Evolutionary conservation across 2,888 invertebrate species (phyloP), one percentile per base, ranked within the genome.

Genomic region (Drosophila silvestris): DNA sequence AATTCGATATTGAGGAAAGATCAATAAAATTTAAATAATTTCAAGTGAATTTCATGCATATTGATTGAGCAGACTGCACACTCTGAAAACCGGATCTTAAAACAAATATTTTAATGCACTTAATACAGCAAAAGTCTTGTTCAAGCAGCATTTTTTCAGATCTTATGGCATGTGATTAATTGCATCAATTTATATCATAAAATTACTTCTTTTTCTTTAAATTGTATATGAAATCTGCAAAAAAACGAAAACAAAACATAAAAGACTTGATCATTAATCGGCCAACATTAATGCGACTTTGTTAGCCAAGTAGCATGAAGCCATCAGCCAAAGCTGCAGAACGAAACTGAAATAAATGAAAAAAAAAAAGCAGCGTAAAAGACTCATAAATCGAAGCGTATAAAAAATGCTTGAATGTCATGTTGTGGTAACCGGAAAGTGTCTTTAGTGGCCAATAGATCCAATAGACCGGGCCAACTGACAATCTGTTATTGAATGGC

Each of bases 341-440:
- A 73, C 81, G 69, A 76, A 81, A 56, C 67, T 51, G 44, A 67
- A 67, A 72, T 58, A 63, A 74, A 72, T 62, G 67, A 37, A 54
- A 44, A 44, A 52, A 63, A 64, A 61, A 12, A 1, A 33, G 57
- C 28, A 33, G 10, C 50, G 57, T 54, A 61, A 52, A 35, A 76
- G 65, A 61, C 61, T 26, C 60, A 65, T 56, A 66, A 69, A 59
- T 68, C 68, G 65, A 60, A 68, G 68, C 67, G 69, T 78, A 64
- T 73, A 52, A 81, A 80, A 73, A 59, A 35, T 59, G 33, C 51
- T 54, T 91, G 90, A 92, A 92, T 92, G 92, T 92, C 92, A 91
- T 91, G 91, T 91, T 92, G 90, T 91, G 92, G 92, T 90, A 91
- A 90, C 89, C 91, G 91, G 89, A 91, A 91, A 84, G 85, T 77